Evolutionary conservation across 2,797 vertebrate genomes (phyloP), one percentile per base, ranked within the genome.

Genomic region (Lycodopsis pacificus): DNA sequence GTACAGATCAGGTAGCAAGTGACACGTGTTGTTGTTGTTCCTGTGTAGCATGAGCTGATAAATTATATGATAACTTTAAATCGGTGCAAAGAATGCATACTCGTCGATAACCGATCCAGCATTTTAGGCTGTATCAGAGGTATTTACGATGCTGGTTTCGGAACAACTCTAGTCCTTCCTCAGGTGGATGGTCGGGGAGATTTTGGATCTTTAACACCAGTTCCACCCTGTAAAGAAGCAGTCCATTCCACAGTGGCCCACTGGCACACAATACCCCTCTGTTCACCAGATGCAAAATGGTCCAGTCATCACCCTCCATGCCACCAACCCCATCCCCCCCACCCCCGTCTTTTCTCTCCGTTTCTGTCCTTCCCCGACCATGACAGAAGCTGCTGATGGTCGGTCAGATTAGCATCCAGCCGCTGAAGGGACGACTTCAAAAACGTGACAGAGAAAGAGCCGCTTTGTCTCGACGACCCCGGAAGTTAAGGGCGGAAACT

Each of bases 181-280:
- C 48, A 71, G 59, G 69, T 75, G 19, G 19, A 56, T 11, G 22
- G 17, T 64, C 34, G 17, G 15, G 58, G 20, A 75, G 27, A 42
- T 22, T 73, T 13, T 25, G 22, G 38, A 58, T 48, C 51, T 73
- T 75, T 72, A 69, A 73, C 54, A 49, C 54, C 42, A 77, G 32
- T 40, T 66, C 62, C 51, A 53, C 71, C 78, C 54, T 44, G 82
- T 72, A 71, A 79, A 82, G 63, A 68, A 73, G 53, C 57, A 19
- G 57, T 54, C 70, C 74, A 82, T 85, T 80, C 62, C 74, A 69
- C 80, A 49, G 65, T 38, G 42, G 53, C 64, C 30, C 62, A 58
- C 51, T 73, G 76, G 67, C 79, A 89, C 82, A 93, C 91, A 94
- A 90, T 90, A 90, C 86, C 44, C 59, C 89, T 92, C 90, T 91